phyloP scores from a whole-genome alignment of 1,140 invertebrate species.

The Drosophila melanogaster region Release_6_plus_ISO1_MT NC_004354.4:19286501-19287000 shows the following conservation, averaged over 20 bases:
- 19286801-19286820: no score
- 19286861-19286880: slow-evolving; percentile 24
- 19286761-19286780: no score
- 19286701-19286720: no score
- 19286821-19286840: background rate
- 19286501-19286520: slow-evolving; percentile 36
- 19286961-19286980: slow-evolving; percentile 27
- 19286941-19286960: slow-evolving; percentile 23
- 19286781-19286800: background rate
- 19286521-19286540: slow-evolving; percentile 23
- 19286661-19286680: background rate
- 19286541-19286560: slow-evolving; percentile 5
- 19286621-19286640: slow-evolving; percentile 51
- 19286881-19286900: slow-evolving; percentile 21
- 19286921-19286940: background rate
- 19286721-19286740: no score
- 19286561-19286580: slow-evolving; percentile 2
- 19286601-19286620: slow-evolving; percentile 45
- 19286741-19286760: no score
- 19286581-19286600: slow-evolving; percentile 30
- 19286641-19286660: slow-evolving; percentile 5
- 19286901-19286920: no score
- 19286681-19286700: background rate
- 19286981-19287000: background rate
- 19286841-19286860: background rate